Percentiles rank a stretch among this genome's conserved stretches.
Evolutionary conservation across 2,113 vertebrate species (phyloP).

Genomic region (Petrocephalus zakoni): DNA sequence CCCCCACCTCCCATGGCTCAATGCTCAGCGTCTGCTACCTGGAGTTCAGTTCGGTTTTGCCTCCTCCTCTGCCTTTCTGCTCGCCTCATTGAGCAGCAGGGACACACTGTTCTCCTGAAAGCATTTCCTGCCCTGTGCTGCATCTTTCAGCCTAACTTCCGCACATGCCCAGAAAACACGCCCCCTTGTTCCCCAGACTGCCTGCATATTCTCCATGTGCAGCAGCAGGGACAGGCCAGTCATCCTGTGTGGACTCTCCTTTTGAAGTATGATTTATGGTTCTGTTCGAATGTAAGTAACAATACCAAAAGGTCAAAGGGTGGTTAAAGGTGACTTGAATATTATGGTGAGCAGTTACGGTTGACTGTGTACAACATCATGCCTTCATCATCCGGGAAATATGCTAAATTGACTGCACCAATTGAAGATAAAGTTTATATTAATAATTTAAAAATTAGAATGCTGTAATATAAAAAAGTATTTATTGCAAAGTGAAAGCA

Average conservation of each 20-base stretch:
- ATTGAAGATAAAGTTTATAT: neutral
- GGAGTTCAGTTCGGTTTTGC: neutral
- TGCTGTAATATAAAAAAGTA: neutral
- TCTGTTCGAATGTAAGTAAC: neutral
- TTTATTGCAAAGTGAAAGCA: no score
- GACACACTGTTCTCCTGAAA: slow-evolving; percentile 5
- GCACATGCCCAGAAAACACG: neutral
- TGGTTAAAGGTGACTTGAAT: neutral
- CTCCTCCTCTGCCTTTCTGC: neutral
- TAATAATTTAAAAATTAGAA: neutral
- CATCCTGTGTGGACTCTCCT: neutral
- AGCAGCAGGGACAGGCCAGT: neutral
- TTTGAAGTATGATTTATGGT: neutral
- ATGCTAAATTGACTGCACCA: neutral
- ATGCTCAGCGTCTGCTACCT: neutral
- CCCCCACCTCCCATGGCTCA: neutral
- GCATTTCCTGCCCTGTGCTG: slow-evolving; percentile 2
- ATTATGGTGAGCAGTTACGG: neutral
- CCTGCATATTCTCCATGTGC: neutral
- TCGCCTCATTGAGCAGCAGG: neutral
- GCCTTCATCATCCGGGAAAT: neutral
- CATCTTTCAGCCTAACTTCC: slow-evolving; percentile 15
- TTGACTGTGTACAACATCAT: neutral
- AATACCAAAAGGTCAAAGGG: neutral
- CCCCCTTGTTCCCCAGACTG: neutral